Evolutionary conservation across 2,888 invertebrate genomes (phyloP).

Genomic region (Hyposoter dolosus): DNA sequence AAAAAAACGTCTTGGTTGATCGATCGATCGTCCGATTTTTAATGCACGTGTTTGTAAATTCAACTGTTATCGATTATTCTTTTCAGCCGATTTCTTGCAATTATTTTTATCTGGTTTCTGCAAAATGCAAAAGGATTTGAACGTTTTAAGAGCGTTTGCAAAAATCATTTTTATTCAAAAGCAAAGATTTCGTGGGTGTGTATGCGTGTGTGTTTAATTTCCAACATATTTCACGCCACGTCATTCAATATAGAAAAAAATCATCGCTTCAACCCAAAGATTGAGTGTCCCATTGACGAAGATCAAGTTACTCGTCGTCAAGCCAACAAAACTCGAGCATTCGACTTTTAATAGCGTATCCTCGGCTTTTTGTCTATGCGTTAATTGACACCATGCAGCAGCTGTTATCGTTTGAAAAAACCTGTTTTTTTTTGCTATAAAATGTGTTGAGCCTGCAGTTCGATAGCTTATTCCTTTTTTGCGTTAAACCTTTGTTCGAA

Average conservation of each 20-base stretch:
- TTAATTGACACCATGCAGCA: conserved; percentile 48
- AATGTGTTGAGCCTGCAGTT: conserved; percentile 14
- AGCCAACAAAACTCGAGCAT: conserved; percentile 44
- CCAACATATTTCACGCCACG: conserved; percentile 27
- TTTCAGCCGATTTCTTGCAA: not conserved
- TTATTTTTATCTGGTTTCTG: not conserved
- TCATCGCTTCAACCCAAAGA: conserved; percentile 45
- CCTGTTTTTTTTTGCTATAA: conserved; percentile 3
- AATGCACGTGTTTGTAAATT: conserved; percentile 18
- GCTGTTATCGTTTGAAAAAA: conserved; percentile 16
- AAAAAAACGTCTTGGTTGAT: conserved; percentile 30
- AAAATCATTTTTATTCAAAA: conserved; percentile 8
- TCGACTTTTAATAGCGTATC: conserved; percentile 34
- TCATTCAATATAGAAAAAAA: conserved; percentile 47
- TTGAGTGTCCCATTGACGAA: conserved; percentile 42
- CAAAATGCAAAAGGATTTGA: conserved; percentile 35
- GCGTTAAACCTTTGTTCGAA: conserved; percentile 16
- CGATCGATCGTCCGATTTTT: conserved; percentile 36
- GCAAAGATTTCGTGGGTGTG: not conserved
- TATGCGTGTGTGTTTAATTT: not conserved
- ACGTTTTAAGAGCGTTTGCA: not conserved
- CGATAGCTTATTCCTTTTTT: conserved; percentile 26
- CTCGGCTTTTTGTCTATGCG: conserved; percentile 36
- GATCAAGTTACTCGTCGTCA: conserved; percentile 53
- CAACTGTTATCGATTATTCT: not conserved